phyloP scores from a whole-genome alignment of 2,888 invertebrate genomes.

The Ormyrus rosae region DNA sequence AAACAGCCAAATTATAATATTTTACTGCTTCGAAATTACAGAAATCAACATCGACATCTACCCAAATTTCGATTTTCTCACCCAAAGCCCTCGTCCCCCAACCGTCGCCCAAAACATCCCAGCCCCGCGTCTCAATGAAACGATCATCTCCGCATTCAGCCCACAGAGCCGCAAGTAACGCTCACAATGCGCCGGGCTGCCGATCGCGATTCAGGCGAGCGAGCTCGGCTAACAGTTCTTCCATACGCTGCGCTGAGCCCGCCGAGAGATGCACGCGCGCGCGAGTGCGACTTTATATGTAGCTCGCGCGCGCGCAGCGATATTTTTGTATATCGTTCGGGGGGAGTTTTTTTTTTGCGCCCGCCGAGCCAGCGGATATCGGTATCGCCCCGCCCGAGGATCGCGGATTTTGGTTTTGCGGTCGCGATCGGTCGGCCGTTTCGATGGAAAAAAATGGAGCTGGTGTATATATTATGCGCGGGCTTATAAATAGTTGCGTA shows the following conservation, averaged over 20 bases:
- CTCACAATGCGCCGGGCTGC: no score
- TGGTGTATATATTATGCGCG: conserved; percentile 12
- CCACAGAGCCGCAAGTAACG: no score
- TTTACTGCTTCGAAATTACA: no score
- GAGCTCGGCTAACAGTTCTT: conserved; percentile 61
- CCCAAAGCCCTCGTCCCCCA: no score
- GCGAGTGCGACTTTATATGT: conserved; percentile 21
- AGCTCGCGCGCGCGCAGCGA: background rate
- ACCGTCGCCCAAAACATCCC: no score
- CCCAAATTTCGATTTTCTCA: no score
- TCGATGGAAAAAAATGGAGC: conserved; percentile 1
- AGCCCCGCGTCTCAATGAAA: no score
- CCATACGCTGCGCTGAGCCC: conserved; percentile 53
- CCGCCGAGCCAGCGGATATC: background rate
- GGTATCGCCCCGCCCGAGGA: background rate
- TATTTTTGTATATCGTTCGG: conserved; percentile 28
- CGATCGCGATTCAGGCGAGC: conserved; percentile 34
- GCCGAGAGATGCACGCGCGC: background rate
- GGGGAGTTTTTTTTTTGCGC: background rate
- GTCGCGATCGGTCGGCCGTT: background rate
- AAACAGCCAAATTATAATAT: no score
- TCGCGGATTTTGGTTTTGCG: no score
- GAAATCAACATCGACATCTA: no score
- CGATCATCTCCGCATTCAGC: no score
- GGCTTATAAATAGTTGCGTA: conserved; percentile 42